phyloP scores from a whole-genome alignment of 2,113 vertebrate species.

The Elachura formosa region DNA sequence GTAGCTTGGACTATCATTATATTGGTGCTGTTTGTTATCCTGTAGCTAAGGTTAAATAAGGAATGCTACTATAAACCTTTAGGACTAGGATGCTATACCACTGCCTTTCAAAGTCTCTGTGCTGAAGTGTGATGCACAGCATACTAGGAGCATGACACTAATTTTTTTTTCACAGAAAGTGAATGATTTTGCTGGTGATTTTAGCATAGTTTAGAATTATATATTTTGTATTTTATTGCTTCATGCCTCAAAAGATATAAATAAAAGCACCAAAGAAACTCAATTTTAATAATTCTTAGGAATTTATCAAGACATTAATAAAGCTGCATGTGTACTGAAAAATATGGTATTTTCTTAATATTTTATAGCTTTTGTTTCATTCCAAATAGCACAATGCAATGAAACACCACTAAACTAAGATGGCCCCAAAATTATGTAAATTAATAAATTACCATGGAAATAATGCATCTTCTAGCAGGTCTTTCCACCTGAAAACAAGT shows the following conservation, averaged over 20 bases:
- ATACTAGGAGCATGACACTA: neutral
- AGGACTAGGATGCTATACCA: neutral
- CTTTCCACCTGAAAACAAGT: neutral
- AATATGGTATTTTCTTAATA: neutral
- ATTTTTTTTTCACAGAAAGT: neutral
- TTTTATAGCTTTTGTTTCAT: neutral
- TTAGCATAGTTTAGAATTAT: neutral
- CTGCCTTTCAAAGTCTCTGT: neutral
- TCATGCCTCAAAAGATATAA: neutral
- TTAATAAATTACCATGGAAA: neutral
- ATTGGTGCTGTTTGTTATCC: conserved; percentile 15
- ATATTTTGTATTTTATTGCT: neutral
- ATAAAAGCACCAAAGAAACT: neutral
- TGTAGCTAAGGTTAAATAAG: conserved; percentile 56
- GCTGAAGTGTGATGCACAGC: neutral
- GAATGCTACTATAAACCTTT: conserved; percentile 17
- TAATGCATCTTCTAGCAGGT: neutral
- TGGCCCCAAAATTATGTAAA: neutral
- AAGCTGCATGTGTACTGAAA: neutral
- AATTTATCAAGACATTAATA: neutral
- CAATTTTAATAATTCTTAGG: neutral
- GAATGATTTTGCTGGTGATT: neutral
- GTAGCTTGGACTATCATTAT: conserved; percentile 35
- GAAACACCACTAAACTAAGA: neutral
- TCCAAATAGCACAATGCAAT: neutral